Percentiles rank a stretch among this genome's conserved stretches.
Conservation (phyloP, 2,888 invertebrate genomes). For the Desoria tigrina region DNA sequence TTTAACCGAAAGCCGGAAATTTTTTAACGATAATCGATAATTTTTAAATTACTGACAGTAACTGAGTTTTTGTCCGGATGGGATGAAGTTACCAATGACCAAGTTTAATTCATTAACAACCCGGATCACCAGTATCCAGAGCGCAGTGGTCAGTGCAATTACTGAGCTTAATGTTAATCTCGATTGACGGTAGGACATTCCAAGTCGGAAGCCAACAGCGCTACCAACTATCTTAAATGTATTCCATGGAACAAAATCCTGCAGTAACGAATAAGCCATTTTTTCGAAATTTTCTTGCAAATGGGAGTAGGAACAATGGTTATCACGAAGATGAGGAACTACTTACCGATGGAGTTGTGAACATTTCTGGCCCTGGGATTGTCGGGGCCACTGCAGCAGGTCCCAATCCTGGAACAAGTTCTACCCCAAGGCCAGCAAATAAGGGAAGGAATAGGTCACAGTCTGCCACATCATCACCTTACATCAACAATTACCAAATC, state of each 20-base stretch:
- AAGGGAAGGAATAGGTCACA: constrained; percentile 39
- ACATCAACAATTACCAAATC: constrained; percentile 39
- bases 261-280: constrained; percentile 9
- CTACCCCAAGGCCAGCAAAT: neutral
- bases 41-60: no score
- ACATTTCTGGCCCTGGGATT: constrained; percentile 16
- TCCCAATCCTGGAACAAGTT: constrained; percentile 1
- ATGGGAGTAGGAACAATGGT: constrained; percentile 46
- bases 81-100: no score
- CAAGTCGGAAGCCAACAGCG: no score
- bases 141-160: no score
- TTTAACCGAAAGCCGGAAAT: no score
- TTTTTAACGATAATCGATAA: no score
- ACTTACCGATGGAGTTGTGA: constrained; percentile 25
- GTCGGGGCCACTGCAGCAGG: constrained; percentile 14
- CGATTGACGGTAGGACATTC: no score
- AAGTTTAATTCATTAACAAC: no score
- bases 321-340: constrained; percentile 47
- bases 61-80: no score
- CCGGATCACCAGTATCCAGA: no score
- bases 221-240: no score
- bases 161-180: no score
- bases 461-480: constrained; percentile 48
- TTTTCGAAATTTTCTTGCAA: constrained; percentile 22
- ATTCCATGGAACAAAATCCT: constrained; percentile 42